Conservation (phyloP, 2,797 vertebrate species). For the Mareca penelope region DNA sequence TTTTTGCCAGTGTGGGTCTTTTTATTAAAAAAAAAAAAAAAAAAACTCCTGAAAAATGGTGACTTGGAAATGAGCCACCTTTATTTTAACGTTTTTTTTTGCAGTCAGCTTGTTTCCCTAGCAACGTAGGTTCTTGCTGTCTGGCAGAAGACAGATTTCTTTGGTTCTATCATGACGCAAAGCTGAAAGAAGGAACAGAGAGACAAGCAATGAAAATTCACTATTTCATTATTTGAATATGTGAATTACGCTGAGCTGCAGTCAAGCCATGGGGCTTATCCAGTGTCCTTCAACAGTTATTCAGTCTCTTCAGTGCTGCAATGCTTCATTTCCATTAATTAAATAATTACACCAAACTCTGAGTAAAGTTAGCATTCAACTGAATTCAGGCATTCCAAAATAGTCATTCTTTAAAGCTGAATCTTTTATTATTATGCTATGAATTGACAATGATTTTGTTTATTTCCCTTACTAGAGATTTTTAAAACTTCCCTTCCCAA, state of each 20-base stretch:
- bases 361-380: conserved; percentile 54
- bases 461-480: conserved; percentile 40
- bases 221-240: conserved; percentile 70
- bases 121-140: conserved; percentile 74
- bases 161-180: conserved; percentile 71
- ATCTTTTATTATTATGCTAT: conserved; percentile 38
- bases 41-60: background rate
- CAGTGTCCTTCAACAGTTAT: conserved; percentile 65
- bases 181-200: conserved; percentile 63
- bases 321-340: conserved; percentile 77
- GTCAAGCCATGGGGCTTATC: conserved; percentile 52
- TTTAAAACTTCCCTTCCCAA: background rate
- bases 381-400: conserved; percentile 66
- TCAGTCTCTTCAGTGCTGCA: conserved; percentile 50
- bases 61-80: conserved; percentile 76
- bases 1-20: conserved; percentile 56
- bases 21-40: background rate
- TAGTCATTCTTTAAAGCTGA: conserved; percentile 57
- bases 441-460: conserved; percentile 56
- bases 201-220: conserved; percentile 71
- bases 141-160: conserved; percentile 74
- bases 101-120: conserved; percentile 70
- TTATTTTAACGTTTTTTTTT: conserved; percentile 72
- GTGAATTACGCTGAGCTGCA: conserved; percentile 68
- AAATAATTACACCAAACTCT: conserved; percentile 74